Conservation (phyloP, 2,797 vertebrate genomes). For the Sebastes hopkinsi region DNA sequence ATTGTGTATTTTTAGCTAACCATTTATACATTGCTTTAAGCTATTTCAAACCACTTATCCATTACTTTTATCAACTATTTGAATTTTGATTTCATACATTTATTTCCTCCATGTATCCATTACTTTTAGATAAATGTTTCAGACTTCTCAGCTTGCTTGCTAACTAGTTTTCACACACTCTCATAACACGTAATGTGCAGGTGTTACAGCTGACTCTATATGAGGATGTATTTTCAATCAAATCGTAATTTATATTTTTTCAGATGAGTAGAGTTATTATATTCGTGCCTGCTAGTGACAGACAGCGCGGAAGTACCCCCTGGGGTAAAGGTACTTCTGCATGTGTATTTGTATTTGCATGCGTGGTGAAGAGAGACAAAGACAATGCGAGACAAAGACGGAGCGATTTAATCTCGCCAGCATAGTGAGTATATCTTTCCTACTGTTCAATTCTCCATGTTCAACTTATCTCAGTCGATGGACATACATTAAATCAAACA, state of each 20-base stretch:
- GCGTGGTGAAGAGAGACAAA: neutral
- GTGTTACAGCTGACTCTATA: neutral
- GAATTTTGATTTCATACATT: too few species aligned
- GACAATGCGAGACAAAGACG: slow-evolving; percentile 5
- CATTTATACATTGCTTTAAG: neutral
- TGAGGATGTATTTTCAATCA: neutral
- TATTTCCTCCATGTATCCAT: neutral
- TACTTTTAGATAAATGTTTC: neutral
- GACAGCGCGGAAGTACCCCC: neutral
- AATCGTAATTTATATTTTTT: neutral
- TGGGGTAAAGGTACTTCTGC: neutral
- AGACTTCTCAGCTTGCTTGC: neutral
- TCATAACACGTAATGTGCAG: neutral
- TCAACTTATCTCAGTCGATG: slow-evolving; percentile 25
- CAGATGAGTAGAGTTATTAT: neutral
- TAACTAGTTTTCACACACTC: neutral
- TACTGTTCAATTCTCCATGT: slow-evolving; percentile 19
- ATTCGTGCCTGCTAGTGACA: neutral
- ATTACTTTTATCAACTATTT: neutral
- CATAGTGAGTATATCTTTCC: slow-evolving; percentile 11
- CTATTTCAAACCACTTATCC: neutral
- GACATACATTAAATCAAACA: slow-evolving; percentile 58
- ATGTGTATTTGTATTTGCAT: slow-evolving; percentile 13
- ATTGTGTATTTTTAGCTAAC: neutral
- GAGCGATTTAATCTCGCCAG: slow-evolving; percentile 1